These are phyloP conservation scores for Pituophis catenifer DNA, from an alignment of 2,113 vertebrate species.

Conservation along the genomic window DNA sequence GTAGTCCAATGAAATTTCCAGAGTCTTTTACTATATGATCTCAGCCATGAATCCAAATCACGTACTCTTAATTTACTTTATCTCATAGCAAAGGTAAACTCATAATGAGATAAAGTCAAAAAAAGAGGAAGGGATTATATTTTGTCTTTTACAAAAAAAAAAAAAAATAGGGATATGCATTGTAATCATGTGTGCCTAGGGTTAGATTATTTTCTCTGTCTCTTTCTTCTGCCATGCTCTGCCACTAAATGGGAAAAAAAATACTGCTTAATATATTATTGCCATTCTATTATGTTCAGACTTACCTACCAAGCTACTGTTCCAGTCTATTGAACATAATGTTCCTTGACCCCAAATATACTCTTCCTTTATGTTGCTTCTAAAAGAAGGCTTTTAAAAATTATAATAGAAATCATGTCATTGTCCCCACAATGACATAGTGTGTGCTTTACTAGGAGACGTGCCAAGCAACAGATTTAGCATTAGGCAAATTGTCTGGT, in stretches of 20 bases:
- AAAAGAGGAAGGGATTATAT: neutral
- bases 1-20: neutral
- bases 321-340: neutral
- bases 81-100: neutral
- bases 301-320: neutral
- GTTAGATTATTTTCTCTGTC: neutral
- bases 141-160: neutral
- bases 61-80: neutral
- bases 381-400: neutral
- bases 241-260: neutral
- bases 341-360: neutral
- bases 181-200: neutral
- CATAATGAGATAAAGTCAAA: neutral
- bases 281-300: neutral
- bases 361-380: neutral
- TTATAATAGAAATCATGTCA: neutral
- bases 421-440: conserved; percentile 2
- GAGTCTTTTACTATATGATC: neutral
- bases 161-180: neutral
- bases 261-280: neutral
- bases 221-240: neutral
- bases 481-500: neutral
- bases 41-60: neutral
- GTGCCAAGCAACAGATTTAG: conserved; percentile 6
- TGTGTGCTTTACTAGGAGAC: neutral